phyloP scores from a whole-genome alignment of 2,797 vertebrate species.

The Lutjanus argentimaculatus region DNA sequence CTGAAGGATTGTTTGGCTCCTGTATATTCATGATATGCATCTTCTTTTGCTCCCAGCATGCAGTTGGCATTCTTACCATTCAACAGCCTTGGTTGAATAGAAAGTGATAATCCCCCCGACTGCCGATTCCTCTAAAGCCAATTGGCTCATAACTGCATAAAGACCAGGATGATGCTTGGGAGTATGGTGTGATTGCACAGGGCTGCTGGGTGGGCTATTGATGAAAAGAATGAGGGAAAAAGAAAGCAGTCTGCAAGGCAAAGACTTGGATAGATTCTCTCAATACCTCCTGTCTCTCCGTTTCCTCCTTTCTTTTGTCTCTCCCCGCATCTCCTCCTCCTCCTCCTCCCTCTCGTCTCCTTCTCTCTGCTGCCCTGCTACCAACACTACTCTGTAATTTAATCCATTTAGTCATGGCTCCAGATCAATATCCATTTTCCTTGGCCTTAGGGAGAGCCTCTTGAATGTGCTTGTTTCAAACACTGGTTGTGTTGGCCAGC shows the following conservation, averaged over 20 bases:
- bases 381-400: slow-evolving; percentile 78
- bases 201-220: slow-evolving; percentile 59
- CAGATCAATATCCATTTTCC: slow-evolving; percentile 85
- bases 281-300: slow-evolving; percentile 25
- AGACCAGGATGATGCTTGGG: slow-evolving; percentile 55
- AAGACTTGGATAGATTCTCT: slow-evolving; percentile 51
- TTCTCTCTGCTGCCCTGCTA: slow-evolving; percentile 66
- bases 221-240: slow-evolving; percentile 45
- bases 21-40: slow-evolving; percentile 60
- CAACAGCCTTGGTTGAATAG: slow-evolving; percentile 66
- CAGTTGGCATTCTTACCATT: slow-evolving; percentile 57
- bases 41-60: slow-evolving; percentile 57
- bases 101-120: slow-evolving; percentile 67
- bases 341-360: slow-evolving; percentile 41
- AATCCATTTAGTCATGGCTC: slow-evolving; percentile 84
- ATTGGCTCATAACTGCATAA: slow-evolving; percentile 63
- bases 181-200: slow-evolving; percentile 48
- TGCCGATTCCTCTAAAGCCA: slow-evolving; percentile 67
- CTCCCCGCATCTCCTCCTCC: slow-evolving; percentile 30
- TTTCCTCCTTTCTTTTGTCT: slow-evolving; percentile 43
- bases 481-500: slow-evolving; percentile 66
- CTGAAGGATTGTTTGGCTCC: slow-evolving; percentile 38
- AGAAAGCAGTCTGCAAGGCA: slow-evolving; percentile 44
- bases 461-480: slow-evolving; percentile 69
- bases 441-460: slow-evolving; percentile 68